Evolutionary conservation across 1,140 invertebrate genomes (phyloP).

Genomic region (Halotydeus destructor): DNA sequence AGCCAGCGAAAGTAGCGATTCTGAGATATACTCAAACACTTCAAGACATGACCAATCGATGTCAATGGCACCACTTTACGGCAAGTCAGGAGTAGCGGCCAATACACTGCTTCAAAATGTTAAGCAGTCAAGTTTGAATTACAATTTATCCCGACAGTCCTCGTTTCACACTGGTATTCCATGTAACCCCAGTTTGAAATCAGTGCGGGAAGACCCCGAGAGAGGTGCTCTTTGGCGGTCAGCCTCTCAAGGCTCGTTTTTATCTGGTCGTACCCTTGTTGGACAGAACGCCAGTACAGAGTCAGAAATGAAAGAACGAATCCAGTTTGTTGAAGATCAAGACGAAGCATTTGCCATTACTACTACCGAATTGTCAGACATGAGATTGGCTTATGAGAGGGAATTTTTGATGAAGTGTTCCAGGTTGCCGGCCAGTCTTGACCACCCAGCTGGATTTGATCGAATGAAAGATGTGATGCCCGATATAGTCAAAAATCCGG

Average conservation of each 20-base stretch:
- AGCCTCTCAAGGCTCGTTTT: slow-evolving; percentile 3
- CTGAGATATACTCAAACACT: not conserved
- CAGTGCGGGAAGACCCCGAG: no score
- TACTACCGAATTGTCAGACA: not conserved
- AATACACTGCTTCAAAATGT: no score
- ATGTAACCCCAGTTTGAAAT: no score
- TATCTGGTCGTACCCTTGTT: not conserved
- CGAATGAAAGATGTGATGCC: no score
- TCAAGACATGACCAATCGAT: not conserved
- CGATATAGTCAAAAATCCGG: no score
- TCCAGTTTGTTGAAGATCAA: not conserved
- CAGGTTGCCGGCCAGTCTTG: slow-evolving; percentile 17
- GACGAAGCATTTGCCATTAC: no score
- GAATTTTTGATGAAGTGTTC: slow-evolving; percentile 4
- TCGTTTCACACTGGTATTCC: no score
- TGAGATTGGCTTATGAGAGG: not conserved
- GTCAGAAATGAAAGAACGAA: not conserved
- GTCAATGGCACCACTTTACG: no score
- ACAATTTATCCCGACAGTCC: no score
- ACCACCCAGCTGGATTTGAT: no score
- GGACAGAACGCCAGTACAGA: not conserved
- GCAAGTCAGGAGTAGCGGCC: no score
- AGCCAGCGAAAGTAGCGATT: not conserved
- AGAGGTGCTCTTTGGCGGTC: not conserved
- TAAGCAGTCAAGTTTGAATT: no score